Conservation (phyloP, 92 coral and sea anemone genomes). For the Palythoa grandiflora region DNA sequence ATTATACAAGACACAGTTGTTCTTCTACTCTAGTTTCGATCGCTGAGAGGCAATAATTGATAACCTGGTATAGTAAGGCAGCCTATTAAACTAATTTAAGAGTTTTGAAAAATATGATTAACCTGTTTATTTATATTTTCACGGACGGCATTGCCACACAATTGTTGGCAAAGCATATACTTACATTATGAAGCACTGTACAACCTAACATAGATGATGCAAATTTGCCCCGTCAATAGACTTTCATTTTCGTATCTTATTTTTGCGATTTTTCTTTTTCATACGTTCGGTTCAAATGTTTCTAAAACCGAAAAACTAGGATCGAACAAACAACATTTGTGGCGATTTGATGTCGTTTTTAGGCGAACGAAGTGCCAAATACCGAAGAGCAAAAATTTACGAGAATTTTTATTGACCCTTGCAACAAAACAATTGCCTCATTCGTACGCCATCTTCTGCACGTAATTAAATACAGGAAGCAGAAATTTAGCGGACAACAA, state of each 20-base stretch:
- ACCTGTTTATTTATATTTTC: constrained; percentile 10
- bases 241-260: not conserved
- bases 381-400: constrained; percentile 17
- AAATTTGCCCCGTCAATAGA: not conserved
- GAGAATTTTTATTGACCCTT: constrained; percentile 20
- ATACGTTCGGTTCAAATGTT: not conserved
- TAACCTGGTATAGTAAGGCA: constrained; percentile 33
- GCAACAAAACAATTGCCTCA: constrained; percentile 33
- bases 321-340: not conserved
- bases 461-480: constrained; percentile 42
- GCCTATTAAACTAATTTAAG: constrained; percentile 32
- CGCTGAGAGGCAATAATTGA: not conserved
- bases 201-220: not conserved
- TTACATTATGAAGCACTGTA: too few relatives aligned
- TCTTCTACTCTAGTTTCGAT: constrained; percentile 19
- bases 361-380: constrained; percentile 33
- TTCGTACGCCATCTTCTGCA: constrained; percentile 18
- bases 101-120: constrained; percentile 26
- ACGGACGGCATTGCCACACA: not conserved
- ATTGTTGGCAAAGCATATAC: not conserved
- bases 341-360: constrained; percentile 4
- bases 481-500: constrained; percentile 29
- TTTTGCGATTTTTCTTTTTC: not conserved
- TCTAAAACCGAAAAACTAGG: not conserved
- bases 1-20: not conserved